Evolutionary conservation across 2,888 invertebrate genomes (phyloP).

Genomic region (Agriopis aurantiaria): DNA sequence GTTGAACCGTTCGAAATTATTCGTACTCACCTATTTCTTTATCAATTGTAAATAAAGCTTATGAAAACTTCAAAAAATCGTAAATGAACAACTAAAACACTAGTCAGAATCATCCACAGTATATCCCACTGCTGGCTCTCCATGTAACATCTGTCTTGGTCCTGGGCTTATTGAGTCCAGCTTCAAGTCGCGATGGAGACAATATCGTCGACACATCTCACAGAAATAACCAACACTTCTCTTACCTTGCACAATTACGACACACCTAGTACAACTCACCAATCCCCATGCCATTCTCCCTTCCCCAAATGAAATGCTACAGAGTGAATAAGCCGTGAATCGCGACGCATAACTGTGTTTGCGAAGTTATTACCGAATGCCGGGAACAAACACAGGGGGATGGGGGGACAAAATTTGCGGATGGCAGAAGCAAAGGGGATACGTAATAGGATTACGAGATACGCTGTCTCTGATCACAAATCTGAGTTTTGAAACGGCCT

Average conservation of each 20-base stretch:
- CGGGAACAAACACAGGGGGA: slow-evolving; percentile 49
- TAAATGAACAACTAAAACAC: too few relatives aligned
- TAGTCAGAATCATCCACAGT: too few relatives aligned
- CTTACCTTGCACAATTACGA: not conserved
- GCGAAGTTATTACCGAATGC: slow-evolving; percentile 60
- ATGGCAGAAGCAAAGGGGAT: slow-evolving; percentile 46
- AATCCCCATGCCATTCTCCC: slow-evolving; percentile 18
- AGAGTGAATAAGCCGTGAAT: slow-evolving; percentile 54
- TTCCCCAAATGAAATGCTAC: slow-evolving; percentile 23
- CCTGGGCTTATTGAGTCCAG: too few relatives aligned
- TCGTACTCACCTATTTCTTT: too few relatives aligned
- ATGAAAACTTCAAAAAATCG: too few relatives aligned
- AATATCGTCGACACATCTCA: too few relatives aligned
- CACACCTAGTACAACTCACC: not conserved
- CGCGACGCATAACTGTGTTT: slow-evolving; percentile 58
- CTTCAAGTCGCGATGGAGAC: too few relatives aligned
- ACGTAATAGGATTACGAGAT: slow-evolving; percentile 46
- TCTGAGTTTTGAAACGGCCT: slow-evolving; percentile 35
- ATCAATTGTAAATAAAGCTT: too few relatives aligned
- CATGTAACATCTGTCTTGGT: too few relatives aligned
- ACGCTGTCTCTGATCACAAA: slow-evolving; percentile 40
- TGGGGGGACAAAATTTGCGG: slow-evolving; percentile 36
- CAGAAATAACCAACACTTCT: not conserved
- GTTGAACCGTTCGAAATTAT: too few relatives aligned
- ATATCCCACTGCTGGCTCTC: too few relatives aligned